A percentile compares a stretch with the other conserved stretches of the same genome.
These are phyloP conservation scores for Erpornis zantholeuca DNA, from an alignment of 2,113 vertebrate species.

Conservation along the genomic window DNA sequence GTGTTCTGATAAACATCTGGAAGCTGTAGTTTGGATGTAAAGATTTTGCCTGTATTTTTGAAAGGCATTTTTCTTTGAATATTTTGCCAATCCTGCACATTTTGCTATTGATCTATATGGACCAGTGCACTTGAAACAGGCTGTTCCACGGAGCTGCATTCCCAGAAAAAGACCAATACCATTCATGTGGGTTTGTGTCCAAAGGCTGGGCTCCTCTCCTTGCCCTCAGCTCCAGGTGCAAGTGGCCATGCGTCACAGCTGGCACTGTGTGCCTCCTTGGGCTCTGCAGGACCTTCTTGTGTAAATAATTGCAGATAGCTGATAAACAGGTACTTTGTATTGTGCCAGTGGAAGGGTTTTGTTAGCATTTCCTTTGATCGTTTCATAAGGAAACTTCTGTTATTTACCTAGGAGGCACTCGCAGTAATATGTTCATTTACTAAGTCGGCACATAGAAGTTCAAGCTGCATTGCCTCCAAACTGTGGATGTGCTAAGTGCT, in stretches of 20 bases:
- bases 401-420: conserved; percentile 43
- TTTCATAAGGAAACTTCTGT: conserved; percentile 6
- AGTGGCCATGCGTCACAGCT: neutral
- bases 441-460: neutral
- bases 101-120: neutral
- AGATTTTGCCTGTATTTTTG: neutral
- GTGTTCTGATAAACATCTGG: conserved; percentile 14
- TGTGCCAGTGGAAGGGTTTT: conserved; percentile 9
- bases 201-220: neutral
- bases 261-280: neutral
- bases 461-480: neutral
- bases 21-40: neutral
- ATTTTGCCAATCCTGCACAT: neutral
- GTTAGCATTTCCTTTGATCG: conserved; percentile 43
- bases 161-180: neutral
- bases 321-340: conserved; percentile 12
- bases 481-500: neutral
- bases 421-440: neutral
- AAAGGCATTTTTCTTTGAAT: neutral
- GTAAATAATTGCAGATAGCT: conserved; percentile 37
- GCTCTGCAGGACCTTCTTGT: neutral
- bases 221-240: neutral
- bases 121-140: neutral
- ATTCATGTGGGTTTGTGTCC: neutral
- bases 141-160: neutral